phyloP scores from a whole-genome alignment of 2,113 vertebrate genomes.

The Scatophagus argus region DNA sequence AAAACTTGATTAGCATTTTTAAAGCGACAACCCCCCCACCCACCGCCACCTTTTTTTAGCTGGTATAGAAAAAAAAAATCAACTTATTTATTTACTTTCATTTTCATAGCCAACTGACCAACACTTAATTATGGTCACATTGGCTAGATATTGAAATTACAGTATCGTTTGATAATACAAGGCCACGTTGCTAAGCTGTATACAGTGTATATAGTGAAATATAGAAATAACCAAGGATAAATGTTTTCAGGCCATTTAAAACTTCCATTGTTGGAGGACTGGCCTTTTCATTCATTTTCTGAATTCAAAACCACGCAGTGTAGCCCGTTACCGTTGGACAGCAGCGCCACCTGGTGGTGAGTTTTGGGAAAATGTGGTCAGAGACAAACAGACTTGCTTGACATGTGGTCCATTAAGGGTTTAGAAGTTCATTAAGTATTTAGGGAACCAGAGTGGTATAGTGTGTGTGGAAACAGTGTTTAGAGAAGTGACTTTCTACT shows the following conservation, averaged over 20 bases:
- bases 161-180: not conserved
- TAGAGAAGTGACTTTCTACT: not conserved
- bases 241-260: not conserved
- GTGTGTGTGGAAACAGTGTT: not conserved
- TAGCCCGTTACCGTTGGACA: conserved; percentile 19
- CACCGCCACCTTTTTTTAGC: not conserved
- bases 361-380: not conserved
- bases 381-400: not conserved
- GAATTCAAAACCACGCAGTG: not conserved
- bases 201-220: not conserved
- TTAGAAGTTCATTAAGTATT: not conserved
- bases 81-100: not conserved
- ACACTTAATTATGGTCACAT: not conserved
- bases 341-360: conserved; percentile 65
- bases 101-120: not conserved
- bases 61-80: rapidly evolving
- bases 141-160: not conserved
- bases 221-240: not conserved
- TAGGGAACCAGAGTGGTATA: not conserved
- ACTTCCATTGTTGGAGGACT: not conserved
- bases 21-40: conserved; percentile 76
- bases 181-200: not conserved
- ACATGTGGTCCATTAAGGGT: not conserved
- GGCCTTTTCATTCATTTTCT: not conserved
- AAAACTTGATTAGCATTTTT: conserved; percentile 79